phyloP scores from a whole-genome alignment of 2,888 invertebrate genomes.

The Diaphora mendica region DNA sequence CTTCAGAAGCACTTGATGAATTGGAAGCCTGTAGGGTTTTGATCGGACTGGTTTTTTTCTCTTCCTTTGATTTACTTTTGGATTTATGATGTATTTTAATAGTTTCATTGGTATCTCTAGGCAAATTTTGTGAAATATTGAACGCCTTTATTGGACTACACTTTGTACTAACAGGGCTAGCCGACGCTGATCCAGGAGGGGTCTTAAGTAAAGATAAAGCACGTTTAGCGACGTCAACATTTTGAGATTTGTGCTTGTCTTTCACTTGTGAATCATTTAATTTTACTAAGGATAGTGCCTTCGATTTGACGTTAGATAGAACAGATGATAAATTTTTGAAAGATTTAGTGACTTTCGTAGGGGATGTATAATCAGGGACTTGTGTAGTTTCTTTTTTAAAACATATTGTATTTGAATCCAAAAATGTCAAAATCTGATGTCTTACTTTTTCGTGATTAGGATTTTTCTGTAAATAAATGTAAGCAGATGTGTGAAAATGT shows the following conservation, averaged over 20 bases:
- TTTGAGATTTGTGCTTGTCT: constrained; percentile 56
- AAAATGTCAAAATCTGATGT: constrained; percentile 76
- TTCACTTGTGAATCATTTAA: constrained; percentile 64
- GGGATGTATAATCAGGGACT: constrained; percentile 66
- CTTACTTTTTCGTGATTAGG: constrained; percentile 78
- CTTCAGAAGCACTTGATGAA: constrained; percentile 52
- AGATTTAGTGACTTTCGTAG: constrained; percentile 63
- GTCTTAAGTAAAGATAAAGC: constrained; percentile 70
- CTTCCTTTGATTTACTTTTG: constrained; percentile 18
- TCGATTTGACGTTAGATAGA: constrained; percentile 84
- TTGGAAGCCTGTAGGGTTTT: constrained; percentile 28
- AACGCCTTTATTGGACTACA: constrained; percentile 42
- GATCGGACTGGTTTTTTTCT: constrained; percentile 23
- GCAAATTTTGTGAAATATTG: constrained; percentile 25
- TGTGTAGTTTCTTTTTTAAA: constrained; percentile 52
- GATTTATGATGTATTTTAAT: constrained; percentile 15
- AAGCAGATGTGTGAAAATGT: not conserved
- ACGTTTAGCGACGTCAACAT: constrained; percentile 66
- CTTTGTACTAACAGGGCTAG: constrained; percentile 57
- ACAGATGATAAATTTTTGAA: constrained; percentile 76
- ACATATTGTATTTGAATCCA: constrained; percentile 71
- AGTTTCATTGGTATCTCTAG: constrained; percentile 16
- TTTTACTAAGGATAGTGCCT: constrained; percentile 83
- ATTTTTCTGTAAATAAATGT: constrained; percentile 76
- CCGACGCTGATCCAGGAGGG: constrained; percentile 67